Base-by-base conservation (phyloP, 2,888 invertebrate species). In the Cryptus viduatorius region DNA sequence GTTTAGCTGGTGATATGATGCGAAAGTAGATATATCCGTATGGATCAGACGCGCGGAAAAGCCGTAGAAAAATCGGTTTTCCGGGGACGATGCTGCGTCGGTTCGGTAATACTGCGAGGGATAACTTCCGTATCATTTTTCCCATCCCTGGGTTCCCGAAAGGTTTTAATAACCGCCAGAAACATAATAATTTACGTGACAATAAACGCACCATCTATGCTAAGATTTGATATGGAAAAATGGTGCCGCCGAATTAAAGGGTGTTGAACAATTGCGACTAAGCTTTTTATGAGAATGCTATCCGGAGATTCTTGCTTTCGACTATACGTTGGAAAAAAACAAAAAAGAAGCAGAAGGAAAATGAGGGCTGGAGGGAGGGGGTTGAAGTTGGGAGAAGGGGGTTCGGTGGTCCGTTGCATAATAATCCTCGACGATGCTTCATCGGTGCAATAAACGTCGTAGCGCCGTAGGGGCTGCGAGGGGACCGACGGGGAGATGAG, bases 371-470 rank as follows among this genome's bases (percentile, higher is more conserved):
- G 31, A 69, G 42, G 77, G 65, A 56, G 56, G 31, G 42, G 44
- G 37, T 69, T 50, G 16, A 78, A 67, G 46, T 48, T 77, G 65
- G 65, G 72, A 76, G 79, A 53, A 50, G 61, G 72, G 67, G 73
- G 79, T 75, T 79, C 72, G 79, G 79, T 75, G 65, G 75, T 73
- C 67, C 64, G 81, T 86, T 78, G 88, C 88, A 89, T 90, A 88
- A 90, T 89, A 88, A 90, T 90, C 86, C 83, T 67, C 75, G 82
- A 80, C 87, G 87, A 88, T 91, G 86, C 87, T 86, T 91, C 89
- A 90, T 87, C 87, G 88, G 78, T 75, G 90, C 87, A 88, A 90
- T 91, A 91, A 90, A 90, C 86, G 90, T 90, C 90, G 83, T 84
- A 50, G 69, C 65, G 75, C 67, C 24, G 24, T 37, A 77, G 44